Base-by-base conservation (phyloP, 1,140 invertebrate species). In the Heliothis subflexa region DNA sequence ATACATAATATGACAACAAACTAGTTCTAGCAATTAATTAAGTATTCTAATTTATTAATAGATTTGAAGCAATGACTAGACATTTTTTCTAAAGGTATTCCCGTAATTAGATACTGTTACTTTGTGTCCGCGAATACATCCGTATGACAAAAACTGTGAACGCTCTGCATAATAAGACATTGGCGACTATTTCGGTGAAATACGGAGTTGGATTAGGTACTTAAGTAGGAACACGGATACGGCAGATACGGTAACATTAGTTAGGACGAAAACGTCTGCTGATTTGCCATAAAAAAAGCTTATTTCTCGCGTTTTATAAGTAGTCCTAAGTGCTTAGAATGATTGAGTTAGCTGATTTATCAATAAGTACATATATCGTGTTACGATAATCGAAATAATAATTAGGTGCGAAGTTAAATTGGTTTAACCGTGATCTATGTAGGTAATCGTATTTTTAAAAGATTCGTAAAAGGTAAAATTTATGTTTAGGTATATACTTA, bases 81-180 rank as follows among this genome's bases (percentile, higher is more conserved):
- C 62, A 4, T 21, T 64, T 40, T 66, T 59, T 28, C 13, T 47
- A 18, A n/a, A 21, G 62, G 62, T 21, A 66, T 66, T 66, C 62
- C 62, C 62, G 40, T 47, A 66, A 21, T 66, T 66, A 47, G 13
- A 66, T 47, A 47, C 62, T 47, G 16, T 66, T 66, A 47, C 11
- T 47, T 47, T 3, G 28, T 0, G 40, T 66, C 62, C 62, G 62
- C 18, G 16, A 49, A 0, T 49, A 40, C 18, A 66, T 66, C 62
- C 62, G 62, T 47, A 47, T 66, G n/a, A n/a, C 40, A 47, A 47
- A 47, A 47, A 49, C 33, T 40, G 16, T 18, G 9, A 40, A 40
- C 33, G 14, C n/a, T 64, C 16, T 66, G 40, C 40, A 47, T 47
- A 66, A 64, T 45, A n/a, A 64, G 16, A 49, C 62, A 47, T 49